A percentile compares a stretch with the other conserved stretches of the same genome.
Evolutionary conservation across 2,113 vertebrate species (phyloP).

Genomic region (Anoura caudifer): DNA sequence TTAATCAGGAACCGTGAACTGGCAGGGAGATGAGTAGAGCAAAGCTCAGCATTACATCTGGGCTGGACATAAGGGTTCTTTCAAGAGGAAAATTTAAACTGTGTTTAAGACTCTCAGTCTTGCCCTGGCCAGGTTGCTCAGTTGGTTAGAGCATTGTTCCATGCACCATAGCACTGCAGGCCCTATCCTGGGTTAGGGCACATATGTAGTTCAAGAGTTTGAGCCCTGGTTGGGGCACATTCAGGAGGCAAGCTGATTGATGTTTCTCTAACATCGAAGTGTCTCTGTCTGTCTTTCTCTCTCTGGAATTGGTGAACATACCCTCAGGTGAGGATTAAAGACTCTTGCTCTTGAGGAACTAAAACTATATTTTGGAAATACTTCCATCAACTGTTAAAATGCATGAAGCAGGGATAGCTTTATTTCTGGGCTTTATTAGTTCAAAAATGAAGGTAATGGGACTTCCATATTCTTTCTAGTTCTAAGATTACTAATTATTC

Average conservation of each 20-base stretch:
- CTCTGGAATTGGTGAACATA: no score
- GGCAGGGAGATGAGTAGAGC: not conserved
- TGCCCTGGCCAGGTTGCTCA: not conserved
- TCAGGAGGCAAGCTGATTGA: no score
- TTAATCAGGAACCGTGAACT: not conserved
- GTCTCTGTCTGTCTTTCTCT: no score
- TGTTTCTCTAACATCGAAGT: no score
- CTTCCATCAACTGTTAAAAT: not conserved
- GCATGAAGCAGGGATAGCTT: not conserved
- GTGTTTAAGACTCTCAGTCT: not conserved
- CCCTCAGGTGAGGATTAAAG: not conserved
- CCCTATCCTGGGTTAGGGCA: no score
- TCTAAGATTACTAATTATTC: not conserved
- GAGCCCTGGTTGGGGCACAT: no score
- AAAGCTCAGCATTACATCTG: not conserved
- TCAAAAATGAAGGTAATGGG: not conserved
- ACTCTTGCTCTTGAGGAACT: not conserved
- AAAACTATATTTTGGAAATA: not conserved
- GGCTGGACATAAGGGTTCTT: not conserved
- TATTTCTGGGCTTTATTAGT: not conserved
- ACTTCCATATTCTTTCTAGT: not conserved
- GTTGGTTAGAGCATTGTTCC: no score
- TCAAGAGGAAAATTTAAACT: not conserved
- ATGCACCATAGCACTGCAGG: no score
- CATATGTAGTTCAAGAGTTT: no score